A percentile compares a stretch with the other conserved stretches of the same genome.
Evolutionary conservation across 2,113 vertebrate genomes (phyloP).

Genomic region (Taxidea taxus): DNA sequence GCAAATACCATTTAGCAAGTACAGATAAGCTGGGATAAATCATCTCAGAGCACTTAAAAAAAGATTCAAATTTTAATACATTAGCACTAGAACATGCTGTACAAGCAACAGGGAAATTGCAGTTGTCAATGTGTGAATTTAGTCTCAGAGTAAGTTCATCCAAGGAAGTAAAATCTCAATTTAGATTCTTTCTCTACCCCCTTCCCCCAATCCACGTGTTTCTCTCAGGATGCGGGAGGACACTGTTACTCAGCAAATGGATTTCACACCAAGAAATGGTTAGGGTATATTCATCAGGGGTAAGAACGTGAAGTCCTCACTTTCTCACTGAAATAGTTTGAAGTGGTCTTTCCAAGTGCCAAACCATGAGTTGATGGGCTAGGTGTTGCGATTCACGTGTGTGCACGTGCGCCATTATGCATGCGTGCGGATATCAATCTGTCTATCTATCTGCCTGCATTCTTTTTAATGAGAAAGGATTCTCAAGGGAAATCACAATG

Average conservation of each 20-base stretch:
- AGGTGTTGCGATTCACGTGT: fast-evolving
- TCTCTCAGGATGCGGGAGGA: slow-evolving; percentile 1
- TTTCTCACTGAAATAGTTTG: neutral
- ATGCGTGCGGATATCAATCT: neutral
- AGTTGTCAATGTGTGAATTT: slow-evolving; percentile 53
- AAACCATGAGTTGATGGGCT: neutral
- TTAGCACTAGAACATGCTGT: slow-evolving; percentile 58
- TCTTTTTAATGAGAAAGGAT: neutral
- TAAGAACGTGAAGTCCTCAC: neutral
- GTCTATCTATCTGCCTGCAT: neutral
- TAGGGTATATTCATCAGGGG: neutral
- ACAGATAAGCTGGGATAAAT: slow-evolving; percentile 26
- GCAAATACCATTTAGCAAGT: slow-evolving; percentile 47
- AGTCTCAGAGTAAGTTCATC: slow-evolving; percentile 51
- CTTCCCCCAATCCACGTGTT: neutral
- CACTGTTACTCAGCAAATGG: neutral
- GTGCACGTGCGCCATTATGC: fast-evolving
- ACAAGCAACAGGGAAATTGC: slow-evolving; percentile 53
- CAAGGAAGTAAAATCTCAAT: slow-evolving; percentile 49
- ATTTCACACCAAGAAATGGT: neutral
- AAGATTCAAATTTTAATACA: slow-evolving; percentile 55
- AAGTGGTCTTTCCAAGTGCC: neutral
- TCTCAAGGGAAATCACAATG: neutral
- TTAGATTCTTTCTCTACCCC: slow-evolving; percentile 27
- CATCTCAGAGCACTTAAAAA: slow-evolving; percentile 31